These are phyloP conservation scores for Diprion similis DNA, from an alignment of 1,140 invertebrate species.

Conservation along the genomic window DNA sequence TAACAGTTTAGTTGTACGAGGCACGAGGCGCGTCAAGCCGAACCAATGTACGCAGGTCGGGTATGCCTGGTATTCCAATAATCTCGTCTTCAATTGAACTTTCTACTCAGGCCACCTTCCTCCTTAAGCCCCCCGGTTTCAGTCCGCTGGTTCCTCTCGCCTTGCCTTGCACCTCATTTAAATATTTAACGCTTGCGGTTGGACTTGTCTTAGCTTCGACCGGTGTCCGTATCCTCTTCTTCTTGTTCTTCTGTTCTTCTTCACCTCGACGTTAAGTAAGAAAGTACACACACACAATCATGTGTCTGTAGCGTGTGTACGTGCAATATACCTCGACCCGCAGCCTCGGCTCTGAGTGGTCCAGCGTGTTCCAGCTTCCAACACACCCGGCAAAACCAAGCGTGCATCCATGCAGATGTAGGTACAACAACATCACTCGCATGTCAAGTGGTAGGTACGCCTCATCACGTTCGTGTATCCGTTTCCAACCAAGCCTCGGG, in stretches of 20 bases:
- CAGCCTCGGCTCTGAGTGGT: too few relatives aligned
- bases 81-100: conserved; percentile 46
- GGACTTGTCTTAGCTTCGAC: not conserved
- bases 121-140: not conserved
- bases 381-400: not conserved
- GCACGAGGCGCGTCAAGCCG: conserved; percentile 15
- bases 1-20: not conserved
- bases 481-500: too few relatives aligned
- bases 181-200: conserved; percentile 1
- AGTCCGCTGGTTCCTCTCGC: not conserved
- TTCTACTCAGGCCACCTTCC: conserved; percentile 37
- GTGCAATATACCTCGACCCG: too few relatives aligned
- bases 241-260: not conserved
- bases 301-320: too few relatives aligned
- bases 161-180: not conserved
- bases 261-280: not conserved
- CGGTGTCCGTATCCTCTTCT: not conserved
- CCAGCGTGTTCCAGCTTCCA: too few relatives aligned
- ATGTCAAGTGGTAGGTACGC: not conserved
- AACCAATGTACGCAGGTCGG: conserved; percentile 26
- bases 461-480: too few relatives aligned
- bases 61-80: conserved; percentile 49
- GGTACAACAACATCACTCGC: not conserved
- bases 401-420: not conserved
- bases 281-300: not conserved